Evolutionary conservation across 2,113 vertebrate genomes (phyloP).

Genomic region (Leptocoma aspasia): DNA sequence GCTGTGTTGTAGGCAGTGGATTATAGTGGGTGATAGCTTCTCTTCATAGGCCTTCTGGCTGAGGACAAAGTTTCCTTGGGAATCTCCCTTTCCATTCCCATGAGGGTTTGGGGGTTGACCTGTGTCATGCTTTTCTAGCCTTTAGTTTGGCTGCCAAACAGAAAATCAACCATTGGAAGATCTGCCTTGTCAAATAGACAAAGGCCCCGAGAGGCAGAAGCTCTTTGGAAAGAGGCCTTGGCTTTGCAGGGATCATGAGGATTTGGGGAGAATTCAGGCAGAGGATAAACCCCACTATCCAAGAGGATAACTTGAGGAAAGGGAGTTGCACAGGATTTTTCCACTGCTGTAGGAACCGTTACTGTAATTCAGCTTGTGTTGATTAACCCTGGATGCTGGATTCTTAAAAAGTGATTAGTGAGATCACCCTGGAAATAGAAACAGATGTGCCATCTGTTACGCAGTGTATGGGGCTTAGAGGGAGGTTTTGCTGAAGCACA

Average conservation of each 20-base stretch:
- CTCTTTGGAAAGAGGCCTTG: background rate
- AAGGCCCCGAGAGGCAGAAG: background rate
- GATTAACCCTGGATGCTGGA: slow-evolving; percentile 44
- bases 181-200: background rate
- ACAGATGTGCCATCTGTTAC: slow-evolving; percentile 47
- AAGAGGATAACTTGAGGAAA: background rate
- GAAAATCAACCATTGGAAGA: background rate
- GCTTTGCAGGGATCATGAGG: background rate
- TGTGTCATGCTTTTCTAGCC: background rate
- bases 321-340: background rate
- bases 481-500: background rate
- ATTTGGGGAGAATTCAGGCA: background rate
- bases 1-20: background rate
- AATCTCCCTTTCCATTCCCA: background rate
- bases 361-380: slow-evolving; percentile 25
- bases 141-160: background rate
- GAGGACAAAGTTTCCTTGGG: background rate
- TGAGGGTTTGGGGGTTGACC: background rate
- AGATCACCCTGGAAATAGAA: slow-evolving; percentile 39
- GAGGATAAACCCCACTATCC: background rate
- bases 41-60: background rate
- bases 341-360: background rate
- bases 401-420: slow-evolving; percentile 60
- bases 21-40: background rate
- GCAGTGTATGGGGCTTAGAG: background rate